A percentile compares a stretch with the other conserved stretches of the same genome.
These are phyloP conservation scores for Papilio elwesi DNA, from an alignment of 2,888 invertebrate genomes.

Conservation along the genomic window DNA sequence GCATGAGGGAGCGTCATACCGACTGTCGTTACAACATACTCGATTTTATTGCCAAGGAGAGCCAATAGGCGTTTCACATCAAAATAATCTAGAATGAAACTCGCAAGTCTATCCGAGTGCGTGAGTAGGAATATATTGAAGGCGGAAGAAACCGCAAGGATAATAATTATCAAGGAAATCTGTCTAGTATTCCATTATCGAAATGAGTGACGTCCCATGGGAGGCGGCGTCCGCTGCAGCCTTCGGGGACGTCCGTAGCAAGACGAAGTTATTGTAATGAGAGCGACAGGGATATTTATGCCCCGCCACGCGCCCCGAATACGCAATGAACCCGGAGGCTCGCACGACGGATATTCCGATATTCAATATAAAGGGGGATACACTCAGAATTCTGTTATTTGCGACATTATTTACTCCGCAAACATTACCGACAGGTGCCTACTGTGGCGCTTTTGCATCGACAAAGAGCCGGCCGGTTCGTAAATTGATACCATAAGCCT, in stretches of 20 bases:
- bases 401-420: slow-evolving; percentile 65
- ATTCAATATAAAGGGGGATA: slow-evolving; percentile 62
- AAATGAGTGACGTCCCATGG: slow-evolving; percentile 74
- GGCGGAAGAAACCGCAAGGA: slow-evolving; percentile 43
- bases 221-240: slow-evolving; percentile 68
- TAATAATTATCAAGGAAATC: slow-evolving; percentile 66
- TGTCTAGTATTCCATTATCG: slow-evolving; percentile 75
- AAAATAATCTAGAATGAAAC: neutral
- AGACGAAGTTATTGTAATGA: slow-evolving; percentile 80
- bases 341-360: slow-evolving; percentile 53
- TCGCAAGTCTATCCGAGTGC: neutral
- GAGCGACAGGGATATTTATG: slow-evolving; percentile 82
- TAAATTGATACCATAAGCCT: slow-evolving; percentile 58
- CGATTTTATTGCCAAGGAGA: too few relatives aligned
- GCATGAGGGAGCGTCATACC: too few relatives aligned
- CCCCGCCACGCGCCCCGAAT: slow-evolving; percentile 76
- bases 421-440: slow-evolving; percentile 72
- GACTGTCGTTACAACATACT: too few relatives aligned
- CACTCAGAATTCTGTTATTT: slow-evolving; percentile 55
- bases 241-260: slow-evolving; percentile 66
- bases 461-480: slow-evolving; percentile 58
- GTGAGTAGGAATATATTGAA: slow-evolving; percentile 27
- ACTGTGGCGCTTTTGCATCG: slow-evolving; percentile 58
- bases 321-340: slow-evolving; percentile 64
- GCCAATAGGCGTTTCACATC: too few relatives aligned